Evolutionary conservation across 2,113 vertebrate species (phyloP), one percentile per base, ranked within the genome.

Genomic region (Spizaetus ornatus): DNA sequence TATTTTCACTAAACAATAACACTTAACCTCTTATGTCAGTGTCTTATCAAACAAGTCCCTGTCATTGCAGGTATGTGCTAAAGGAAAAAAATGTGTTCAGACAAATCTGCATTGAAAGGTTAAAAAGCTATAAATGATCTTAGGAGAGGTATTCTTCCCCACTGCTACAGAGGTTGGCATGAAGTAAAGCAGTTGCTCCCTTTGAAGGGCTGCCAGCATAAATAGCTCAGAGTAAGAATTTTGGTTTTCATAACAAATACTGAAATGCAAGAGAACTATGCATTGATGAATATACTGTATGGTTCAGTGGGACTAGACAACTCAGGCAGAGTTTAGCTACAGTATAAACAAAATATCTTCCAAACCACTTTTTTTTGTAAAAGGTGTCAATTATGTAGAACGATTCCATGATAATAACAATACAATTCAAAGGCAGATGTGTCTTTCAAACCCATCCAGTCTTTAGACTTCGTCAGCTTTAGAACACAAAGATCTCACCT

Each of bases 191-290:
- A 93, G 77, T 95, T 94, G 19, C 43, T 93, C 20, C 66, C 90
- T 97, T 97, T 97, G 97, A 98, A 95, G 95, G 2, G 6, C 21
- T 97, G 97, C 97, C 97, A 98, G 93, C 73, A 83, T 91, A 97
- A 97, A 97, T 96, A 98, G 89, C 94, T 96, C 70, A 81, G 82
- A 97, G 95, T 97, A 95, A 95, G 95, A 95, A 95, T 95, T 96
- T 93, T 86, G 62, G 76, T 95, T 97, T 95, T 96, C 96, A 97
- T 95, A 98, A 97, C 86, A 97, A 95, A 97, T 82, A 90, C 77
- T 89, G 95, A 97, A 97, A 97, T 95, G 85, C n/a, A 95, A 94
- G 74, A 95, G 77, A 95, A 79, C 59, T 91, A 76, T 93, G 93
- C 83, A 95, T 90, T 97, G 97, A 95, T 89, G 74, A 90, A 95